Percentiles rank a stretch among this genome's conserved stretches.
Evolutionary conservation across 2,797 vertebrate species (phyloP).

Genomic region (Rhincodon typus): DNA sequence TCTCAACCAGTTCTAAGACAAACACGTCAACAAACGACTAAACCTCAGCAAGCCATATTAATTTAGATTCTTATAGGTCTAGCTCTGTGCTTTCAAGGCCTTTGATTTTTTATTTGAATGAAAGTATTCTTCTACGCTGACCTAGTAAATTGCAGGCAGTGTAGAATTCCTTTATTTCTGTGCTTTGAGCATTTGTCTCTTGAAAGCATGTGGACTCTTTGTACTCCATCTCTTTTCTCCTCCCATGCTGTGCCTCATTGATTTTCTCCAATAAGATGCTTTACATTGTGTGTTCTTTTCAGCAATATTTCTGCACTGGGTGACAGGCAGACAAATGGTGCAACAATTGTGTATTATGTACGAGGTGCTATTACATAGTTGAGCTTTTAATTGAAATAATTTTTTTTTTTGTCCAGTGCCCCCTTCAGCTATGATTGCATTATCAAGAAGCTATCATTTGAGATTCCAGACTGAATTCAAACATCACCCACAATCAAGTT

Average conservation of each 20-base stretch:
- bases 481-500: background rate
- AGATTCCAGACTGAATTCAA: background rate
- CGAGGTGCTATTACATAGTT: conserved; percentile 13
- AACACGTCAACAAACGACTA: background rate
- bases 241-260: conserved; percentile 30
- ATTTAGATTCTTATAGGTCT: background rate
- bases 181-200: background rate
- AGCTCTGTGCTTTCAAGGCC: conserved; percentile 1
- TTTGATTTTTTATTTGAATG: background rate
- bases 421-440: background rate
- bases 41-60: background rate
- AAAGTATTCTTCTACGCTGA: background rate
- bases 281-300: conserved; percentile 20
- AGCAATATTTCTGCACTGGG: background rate
- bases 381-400: conserved; percentile 14
- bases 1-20: background rate
- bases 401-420: too few relatives aligned
- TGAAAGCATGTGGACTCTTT: conserved; percentile 3
- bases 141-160: background rate
- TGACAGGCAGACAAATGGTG: background rate
- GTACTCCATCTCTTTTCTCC: background rate
- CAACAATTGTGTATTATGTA: conserved; percentile 11
- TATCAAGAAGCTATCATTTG: too few relatives aligned
- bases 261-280: conserved; percentile 15
- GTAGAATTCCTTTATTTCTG: conserved; percentile 11